Base-by-base conservation (phyloP, 2,888 invertebrate species). In the Cryptosula pallasiana region DNA sequence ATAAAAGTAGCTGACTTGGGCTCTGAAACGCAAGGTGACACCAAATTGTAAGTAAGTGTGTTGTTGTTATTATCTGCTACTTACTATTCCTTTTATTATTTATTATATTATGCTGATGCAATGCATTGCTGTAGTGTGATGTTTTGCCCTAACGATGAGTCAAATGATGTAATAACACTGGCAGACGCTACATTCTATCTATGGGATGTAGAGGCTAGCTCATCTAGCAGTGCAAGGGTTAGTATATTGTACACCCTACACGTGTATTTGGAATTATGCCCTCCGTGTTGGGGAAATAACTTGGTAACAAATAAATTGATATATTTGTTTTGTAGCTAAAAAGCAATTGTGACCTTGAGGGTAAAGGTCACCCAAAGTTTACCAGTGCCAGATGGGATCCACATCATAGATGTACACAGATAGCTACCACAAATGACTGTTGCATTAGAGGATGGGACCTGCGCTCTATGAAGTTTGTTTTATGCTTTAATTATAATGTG, bases 331-430 rank as follows among this genome's bases (percentile, higher is more conserved):
- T 72, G 71, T 72, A 83, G 82, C 71, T 80, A 69, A 75, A 76
- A 29, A 79, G 78, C 69, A 77, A 80, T 20, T 76, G 80, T 20
- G 78, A 78, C 32, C 84, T 90, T 58, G 89, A 89, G 77, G 88
- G 89, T 0, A 90, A 91, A 85, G 90, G 91, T 75, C 89, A 91
- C 76, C 90, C 91, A 36, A 91, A 91, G 81, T 91, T 93, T 80
- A 91, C 91, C 0, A 90, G 89, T 71, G 95, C 94, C 9, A 92
- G 93, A 84, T 98, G 97, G 96, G 95, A 95, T 84, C 95, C 96
- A 13, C 95, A 97, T 81, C 94, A 94, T 82, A 91, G 91, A 77
- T 91, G 91, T 77, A 89, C 90, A 74, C 92, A 93, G 85, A 90
- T 98, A 81, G 91, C 93, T 29, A 91, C 94, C 0, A 88, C 94